Evolutionary conservation across 2,797 vertebrate species (phyloP).

Genomic region (Euthynnus affinis): DNA sequence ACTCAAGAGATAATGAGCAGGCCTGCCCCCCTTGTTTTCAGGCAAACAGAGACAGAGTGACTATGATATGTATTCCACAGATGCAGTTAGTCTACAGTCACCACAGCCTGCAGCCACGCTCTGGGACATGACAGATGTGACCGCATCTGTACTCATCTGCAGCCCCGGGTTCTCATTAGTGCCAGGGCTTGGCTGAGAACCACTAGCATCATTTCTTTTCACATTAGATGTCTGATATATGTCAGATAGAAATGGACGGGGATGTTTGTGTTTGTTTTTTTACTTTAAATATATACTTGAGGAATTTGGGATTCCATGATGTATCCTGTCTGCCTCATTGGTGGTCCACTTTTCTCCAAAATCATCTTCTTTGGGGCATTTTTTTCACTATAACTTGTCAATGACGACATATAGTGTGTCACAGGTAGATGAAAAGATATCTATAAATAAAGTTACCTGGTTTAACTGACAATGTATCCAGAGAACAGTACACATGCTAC

Average conservation of each 20-base stretch:
- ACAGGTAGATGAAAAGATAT: no score
- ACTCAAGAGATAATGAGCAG: background rate
- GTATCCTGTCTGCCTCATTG: background rate
- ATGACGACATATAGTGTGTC: background rate
- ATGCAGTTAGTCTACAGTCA: constrained; percentile 17
- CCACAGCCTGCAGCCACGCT: constrained; percentile 6
- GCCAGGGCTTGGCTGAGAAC: background rate
- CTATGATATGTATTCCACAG: constrained; percentile 14
- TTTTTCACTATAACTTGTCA: background rate
- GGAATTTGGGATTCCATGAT: background rate
- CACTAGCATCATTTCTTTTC: background rate
- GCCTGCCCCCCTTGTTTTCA: background rate
- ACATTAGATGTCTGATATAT: constrained; percentile 1
- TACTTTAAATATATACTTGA: no score
- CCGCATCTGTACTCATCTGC: constrained; percentile 17
- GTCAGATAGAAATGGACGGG: background rate
- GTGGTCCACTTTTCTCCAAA: background rate
- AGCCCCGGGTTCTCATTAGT: constrained; percentile 20
- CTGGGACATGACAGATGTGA: constrained; percentile 30
- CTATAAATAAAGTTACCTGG: no score
- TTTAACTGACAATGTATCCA: no score
- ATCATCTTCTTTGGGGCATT: background rate
- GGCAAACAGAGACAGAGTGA: constrained; percentile 7
- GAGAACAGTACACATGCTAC: no score
- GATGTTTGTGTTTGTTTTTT: background rate